These are phyloP conservation scores for Parazoanthus swiftii DNA, from an alignment of 92 coral and sea anemone species.

Conservation along the genomic window DNA sequence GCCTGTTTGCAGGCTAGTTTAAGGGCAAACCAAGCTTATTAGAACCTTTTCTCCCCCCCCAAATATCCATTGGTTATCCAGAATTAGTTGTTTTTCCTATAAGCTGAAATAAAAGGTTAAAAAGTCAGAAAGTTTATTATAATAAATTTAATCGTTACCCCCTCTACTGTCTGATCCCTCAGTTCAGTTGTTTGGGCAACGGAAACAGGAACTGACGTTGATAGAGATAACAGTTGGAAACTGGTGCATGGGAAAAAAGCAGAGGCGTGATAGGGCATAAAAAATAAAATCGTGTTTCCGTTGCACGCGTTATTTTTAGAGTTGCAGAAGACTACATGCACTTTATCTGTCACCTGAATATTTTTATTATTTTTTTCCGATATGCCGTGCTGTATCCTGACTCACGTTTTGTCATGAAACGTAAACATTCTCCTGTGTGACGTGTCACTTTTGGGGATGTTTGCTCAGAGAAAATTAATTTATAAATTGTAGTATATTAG, in stretches of 20 bases:
- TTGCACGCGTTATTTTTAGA: background rate
- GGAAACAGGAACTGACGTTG: slow-evolving; percentile 4
- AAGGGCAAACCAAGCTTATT: too few relatives aligned
- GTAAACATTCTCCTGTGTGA: too few relatives aligned
- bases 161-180: background rate
- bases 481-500: too few relatives aligned
- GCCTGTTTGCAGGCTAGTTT: too few relatives aligned
- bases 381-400: background rate
- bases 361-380: too few relatives aligned
- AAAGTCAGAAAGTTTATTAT: background rate
- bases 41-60: too few relatives aligned
- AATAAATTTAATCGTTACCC: background rate
- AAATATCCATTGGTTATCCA: too few relatives aligned
- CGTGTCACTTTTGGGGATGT: too few relatives aligned
- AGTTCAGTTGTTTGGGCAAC: background rate
- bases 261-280: background rate
- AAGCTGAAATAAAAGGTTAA: background rate
- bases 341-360: background rate
- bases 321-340: too few relatives aligned
- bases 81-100: too few relatives aligned
- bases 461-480: too few relatives aligned
- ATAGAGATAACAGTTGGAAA: background rate
- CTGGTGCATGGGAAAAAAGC: background rate
- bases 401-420: too few relatives aligned
- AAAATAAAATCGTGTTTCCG: background rate